phyloP scores from a whole-genome alignment of 1,140 invertebrate genomes.

The Habropoda laboriosa region DNA sequence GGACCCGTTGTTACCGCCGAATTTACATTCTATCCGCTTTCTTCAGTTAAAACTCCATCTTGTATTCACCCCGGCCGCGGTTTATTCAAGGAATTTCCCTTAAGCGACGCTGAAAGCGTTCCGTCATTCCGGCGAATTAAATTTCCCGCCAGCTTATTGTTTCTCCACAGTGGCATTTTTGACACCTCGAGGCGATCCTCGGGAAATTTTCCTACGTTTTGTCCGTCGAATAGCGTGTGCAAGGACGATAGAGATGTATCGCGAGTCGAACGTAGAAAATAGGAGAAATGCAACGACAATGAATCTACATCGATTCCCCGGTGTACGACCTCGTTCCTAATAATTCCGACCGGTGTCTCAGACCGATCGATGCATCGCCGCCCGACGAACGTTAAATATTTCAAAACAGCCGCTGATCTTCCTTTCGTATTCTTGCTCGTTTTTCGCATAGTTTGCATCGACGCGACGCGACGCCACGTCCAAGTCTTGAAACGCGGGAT shows the following conservation, averaged over 20 bases:
- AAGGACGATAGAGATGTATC: no score
- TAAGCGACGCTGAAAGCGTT: conserved; percentile 6
- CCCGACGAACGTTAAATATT: conserved; percentile 38
- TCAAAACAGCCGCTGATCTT: conserved; percentile 33
- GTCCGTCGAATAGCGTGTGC: no score
- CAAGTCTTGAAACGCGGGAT: no score
- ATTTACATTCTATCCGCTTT: conserved; percentile 48
- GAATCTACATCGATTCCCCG: conserved; percentile 22
- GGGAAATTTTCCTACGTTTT: no score
- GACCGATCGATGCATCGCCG: conserved; percentile 38
- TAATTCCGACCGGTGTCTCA: conserved; percentile 20
- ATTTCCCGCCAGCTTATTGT: background rate
- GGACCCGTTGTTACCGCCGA: background rate
- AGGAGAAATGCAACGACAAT: background rate
- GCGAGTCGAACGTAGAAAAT: no score
- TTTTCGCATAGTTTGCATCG: background rate
- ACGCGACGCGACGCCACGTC: background rate
- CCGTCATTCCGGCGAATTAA: conserved; percentile 3
- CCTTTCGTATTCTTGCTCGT: conserved; percentile 1
- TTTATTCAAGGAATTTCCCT: conserved; percentile 23
- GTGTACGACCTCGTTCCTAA: conserved; percentile 29
- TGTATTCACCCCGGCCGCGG: background rate
- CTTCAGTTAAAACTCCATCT: conserved; percentile 16
- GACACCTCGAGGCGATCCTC: background rate
- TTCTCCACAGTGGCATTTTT: background rate